Evolutionary conservation across 2,113 vertebrate genomes (phyloP), one percentile per base, ranked within the genome.

Genomic region (Excalfactoria chinensis): DNA sequence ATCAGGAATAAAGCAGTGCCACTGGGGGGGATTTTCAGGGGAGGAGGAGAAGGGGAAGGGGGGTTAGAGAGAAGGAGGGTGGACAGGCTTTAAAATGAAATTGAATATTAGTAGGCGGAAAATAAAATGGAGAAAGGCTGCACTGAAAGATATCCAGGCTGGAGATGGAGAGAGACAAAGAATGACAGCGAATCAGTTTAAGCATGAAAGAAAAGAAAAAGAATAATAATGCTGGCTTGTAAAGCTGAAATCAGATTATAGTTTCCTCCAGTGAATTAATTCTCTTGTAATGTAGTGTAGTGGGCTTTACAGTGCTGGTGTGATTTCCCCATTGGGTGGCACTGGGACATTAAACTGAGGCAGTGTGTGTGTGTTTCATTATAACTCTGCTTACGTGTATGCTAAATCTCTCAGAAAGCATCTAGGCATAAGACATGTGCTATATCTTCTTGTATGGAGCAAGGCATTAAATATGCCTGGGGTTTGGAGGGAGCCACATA

Each of bases 31-130:
- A 89, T 96, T 95, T 95, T 17, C 78, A 80, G 58, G 55, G 78
- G 26, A 35, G 53, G 13, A 59, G 73, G 51, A 51, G 44, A 87
- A 58, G 3, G 12, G 46, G 49, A 59, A 46, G 9, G 30, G 14
- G 48, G 46, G 14, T 3, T 53, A 51, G 9, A 83, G 66, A n/a
- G 51, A 86, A 44, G 43, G 80, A 91, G 78, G 79, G 81, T 3
- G 10, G 67, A 64, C 49, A 56, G 48, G 43, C 53, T 96, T 94
- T 93, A 88, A 82, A 97, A 96, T 95, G 48, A 96, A 97, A 97
- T 96, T 92, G 89, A 97, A 93, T 95, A 97, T 96, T 95, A 95
- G 34, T 64, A 90, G 78, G 67, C 77, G n/a, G 82, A 88, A 97
- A 97, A 96, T 93, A 76, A 86, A 86, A 95, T 48, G 80, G 84